Percentiles rank a stretch among this genome's conserved stretches.
phyloP scores from a whole-genome alignment of 2,888 invertebrate genomes.

The Volucella inflata region DNA sequence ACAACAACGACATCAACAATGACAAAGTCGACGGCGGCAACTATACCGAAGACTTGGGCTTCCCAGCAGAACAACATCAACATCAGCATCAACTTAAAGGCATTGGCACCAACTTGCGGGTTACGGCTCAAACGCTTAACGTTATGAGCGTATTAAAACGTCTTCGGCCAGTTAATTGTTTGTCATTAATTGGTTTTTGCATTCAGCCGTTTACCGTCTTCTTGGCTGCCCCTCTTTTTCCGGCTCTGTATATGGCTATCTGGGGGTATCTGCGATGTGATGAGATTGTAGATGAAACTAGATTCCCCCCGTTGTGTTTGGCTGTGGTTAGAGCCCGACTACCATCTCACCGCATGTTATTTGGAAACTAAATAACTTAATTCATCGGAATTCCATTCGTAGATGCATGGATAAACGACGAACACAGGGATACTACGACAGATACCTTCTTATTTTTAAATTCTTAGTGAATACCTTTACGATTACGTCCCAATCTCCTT shows the following conservation, averaged over 20 bases:
- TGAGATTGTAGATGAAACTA: conserved; percentile 57
- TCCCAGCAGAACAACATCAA: conserved; percentile 11
- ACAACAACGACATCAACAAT: conserved; percentile 5
- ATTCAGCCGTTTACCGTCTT: conserved; percentile 53
- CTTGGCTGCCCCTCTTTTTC: conserved; percentile 12
- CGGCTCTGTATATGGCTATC: not conserved
- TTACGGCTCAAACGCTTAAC: conserved; percentile 58
- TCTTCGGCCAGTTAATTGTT: conserved; percentile 70
- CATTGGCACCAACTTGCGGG: no score
- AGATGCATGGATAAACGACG: not conserved
- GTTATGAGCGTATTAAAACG: conserved; percentile 64
- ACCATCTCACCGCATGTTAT: conserved; percentile 1
- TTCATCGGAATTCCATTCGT: conserved; percentile 48
- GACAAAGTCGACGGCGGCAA: conserved; percentile 6
- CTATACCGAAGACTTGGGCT: not conserved
- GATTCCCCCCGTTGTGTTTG: conserved; percentile 23
- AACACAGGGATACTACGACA: not conserved
- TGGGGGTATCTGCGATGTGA: conserved; percentile 15
- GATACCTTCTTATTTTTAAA: not conserved
- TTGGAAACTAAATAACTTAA: conserved; percentile 46
- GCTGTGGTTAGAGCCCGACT: conserved; percentile 13
- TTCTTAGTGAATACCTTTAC: conserved; percentile 21
- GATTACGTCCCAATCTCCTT: conserved; percentile 7
- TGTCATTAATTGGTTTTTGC: conserved; percentile 72
- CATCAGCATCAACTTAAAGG: conserved; percentile 22